Base-by-base conservation (phyloP, 2,797 vertebrate genomes). In the Notolepis coatsorum region DNA sequence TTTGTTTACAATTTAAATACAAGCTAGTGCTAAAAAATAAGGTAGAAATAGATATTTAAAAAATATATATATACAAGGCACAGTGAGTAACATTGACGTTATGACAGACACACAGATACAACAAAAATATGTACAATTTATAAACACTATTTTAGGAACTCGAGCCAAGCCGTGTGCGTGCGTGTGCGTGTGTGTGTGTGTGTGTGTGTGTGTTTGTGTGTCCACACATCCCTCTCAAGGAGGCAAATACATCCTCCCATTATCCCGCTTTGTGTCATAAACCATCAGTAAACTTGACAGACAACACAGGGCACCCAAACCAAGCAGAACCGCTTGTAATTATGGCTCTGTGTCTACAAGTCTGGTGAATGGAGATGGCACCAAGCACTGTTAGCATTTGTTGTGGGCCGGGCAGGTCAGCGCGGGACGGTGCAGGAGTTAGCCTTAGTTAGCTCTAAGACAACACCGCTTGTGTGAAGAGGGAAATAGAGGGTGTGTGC, bases 341-440 rank as follows among this genome's bases (percentile, higher is more conserved):
- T 65, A 72, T 69, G 48, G 62, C 54, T 41, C 38, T 7, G 2
- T 25, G 51, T 68, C 73, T 65, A 74, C 81, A 54, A 65, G 76
- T 21, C 60, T 57, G 20, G 63, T 20, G 55, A 57, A 58, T 20
- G 45, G 49, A 18, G 48, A 20, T 15, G 33, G 54, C 65, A 65
- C 68, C 71, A 27, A n/a, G 71, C 75, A 59, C 33, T 24, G 27
- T 41, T 54, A 21, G 67, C 69, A 82, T 87, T 88, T 85, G 84
- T 85, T 79, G 46, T 81, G 86, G 84, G 85, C 74, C 12, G 83
- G 84, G 76, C 78, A 82, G 89, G 88, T 88, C 87, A 83, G 62
- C 2, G 46, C 38, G 52, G 66, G 64, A 48, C 65, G n/a, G 63
- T 51, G 66, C 75, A 74, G 83, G 86, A 84, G 82, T 85, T 84